phyloP scores from a whole-genome alignment of 2,113 vertebrate species.

The Alosa alosa region DNA sequence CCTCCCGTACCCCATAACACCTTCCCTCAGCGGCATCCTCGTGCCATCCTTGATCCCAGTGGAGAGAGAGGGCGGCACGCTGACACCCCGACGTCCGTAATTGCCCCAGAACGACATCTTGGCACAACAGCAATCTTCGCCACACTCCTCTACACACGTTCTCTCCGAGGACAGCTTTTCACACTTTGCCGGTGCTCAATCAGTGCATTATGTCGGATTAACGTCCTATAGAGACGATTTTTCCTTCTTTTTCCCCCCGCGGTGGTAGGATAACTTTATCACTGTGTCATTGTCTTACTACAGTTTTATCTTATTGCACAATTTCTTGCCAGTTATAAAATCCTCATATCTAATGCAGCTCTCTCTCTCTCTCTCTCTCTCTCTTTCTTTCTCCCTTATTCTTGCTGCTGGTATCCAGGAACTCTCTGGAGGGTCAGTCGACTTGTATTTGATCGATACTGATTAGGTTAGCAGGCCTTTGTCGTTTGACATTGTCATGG shows the following conservation, averaged over 20 bases:
- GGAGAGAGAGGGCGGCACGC: background rate
- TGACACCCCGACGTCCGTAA: conserved; percentile 27
- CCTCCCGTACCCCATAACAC: background rate
- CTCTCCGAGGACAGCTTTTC: conserved; percentile 6
- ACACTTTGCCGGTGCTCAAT: background rate
- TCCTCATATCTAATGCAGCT: background rate
- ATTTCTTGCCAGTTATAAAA: background rate
- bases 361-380: background rate
- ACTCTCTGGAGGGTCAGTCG: background rate
- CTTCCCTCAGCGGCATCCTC: background rate
- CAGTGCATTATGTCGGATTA: conserved; percentile 7
- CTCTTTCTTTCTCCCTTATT: background rate
- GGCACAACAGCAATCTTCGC: background rate
- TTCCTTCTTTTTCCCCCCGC: background rate
- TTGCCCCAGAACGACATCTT: conserved; percentile 27
- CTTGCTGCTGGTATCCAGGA: background rate
- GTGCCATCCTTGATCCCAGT: background rate
- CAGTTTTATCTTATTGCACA: background rate
- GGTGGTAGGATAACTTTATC: background rate
- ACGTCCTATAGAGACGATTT: background rate
- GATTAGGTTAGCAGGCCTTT: conserved; percentile 3
- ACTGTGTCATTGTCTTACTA: conserved; percentile 2
- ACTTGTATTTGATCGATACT: background rate
- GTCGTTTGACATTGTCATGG: background rate
- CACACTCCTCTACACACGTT: background rate